phyloP scores from a whole-genome alignment of 2,113 vertebrate genomes.

The Salvator merianae region DNA sequence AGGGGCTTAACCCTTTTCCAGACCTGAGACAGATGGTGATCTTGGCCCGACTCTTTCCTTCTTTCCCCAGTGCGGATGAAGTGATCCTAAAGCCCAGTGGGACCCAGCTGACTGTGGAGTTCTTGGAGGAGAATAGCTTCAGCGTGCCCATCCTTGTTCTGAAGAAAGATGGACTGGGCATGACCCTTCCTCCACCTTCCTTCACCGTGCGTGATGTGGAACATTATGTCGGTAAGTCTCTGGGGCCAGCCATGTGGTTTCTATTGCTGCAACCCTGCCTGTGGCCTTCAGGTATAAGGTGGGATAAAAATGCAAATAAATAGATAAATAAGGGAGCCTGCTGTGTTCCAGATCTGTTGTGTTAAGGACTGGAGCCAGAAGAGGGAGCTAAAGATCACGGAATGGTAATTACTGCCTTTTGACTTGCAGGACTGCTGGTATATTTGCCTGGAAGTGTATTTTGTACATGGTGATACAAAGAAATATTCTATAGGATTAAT shows the following conservation, averaged over 20 bases:
- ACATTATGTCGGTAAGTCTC: slow-evolving; percentile 86
- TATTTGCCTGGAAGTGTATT: not conserved
- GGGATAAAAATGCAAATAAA: too few relatives aligned
- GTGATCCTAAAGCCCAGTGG: slow-evolving; percentile 89
- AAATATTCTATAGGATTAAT: not conserved
- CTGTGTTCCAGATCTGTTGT: too few relatives aligned
- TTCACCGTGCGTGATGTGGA: slow-evolving; percentile 88
- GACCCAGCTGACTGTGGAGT: slow-evolving; percentile 90
- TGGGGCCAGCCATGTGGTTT: not conserved
- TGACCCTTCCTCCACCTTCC: slow-evolving; percentile 87
- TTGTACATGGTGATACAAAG: not conserved
- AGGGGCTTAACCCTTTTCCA: not conserved
- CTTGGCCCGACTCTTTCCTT: slow-evolving; percentile 14
- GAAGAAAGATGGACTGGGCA: slow-evolving; percentile 90
- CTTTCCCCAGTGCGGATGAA: slow-evolving; percentile 85
- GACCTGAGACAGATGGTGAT: too few relatives aligned
- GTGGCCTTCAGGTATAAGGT: too few relatives aligned
- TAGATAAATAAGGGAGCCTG: too few relatives aligned
- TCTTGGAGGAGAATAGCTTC: slow-evolving; percentile 92
- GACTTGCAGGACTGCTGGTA: not conserved
- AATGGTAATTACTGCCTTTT: too few relatives aligned
- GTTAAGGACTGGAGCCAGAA: too few relatives aligned
- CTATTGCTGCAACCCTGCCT: too few relatives aligned
- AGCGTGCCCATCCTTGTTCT: slow-evolving; percentile 91
- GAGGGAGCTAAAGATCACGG: not conserved